These are phyloP conservation scores for Rhodinocichla rosea DNA, from an alignment of 2,113 vertebrate species.

Conservation along the genomic window DNA sequence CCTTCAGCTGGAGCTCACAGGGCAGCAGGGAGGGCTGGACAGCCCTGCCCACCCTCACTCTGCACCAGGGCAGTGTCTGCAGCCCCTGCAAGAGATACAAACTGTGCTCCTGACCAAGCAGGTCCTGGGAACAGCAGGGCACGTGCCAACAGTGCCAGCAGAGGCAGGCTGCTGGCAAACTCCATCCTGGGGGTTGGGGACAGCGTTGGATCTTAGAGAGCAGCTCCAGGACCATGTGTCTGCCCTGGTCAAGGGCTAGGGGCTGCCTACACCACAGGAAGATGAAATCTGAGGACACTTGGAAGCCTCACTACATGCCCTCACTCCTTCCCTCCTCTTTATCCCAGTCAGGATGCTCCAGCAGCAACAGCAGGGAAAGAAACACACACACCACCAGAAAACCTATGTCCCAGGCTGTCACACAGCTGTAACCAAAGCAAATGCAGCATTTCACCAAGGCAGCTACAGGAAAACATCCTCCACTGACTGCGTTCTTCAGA, in stretches of 20 bases:
- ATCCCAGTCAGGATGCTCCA: neutral
- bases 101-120: neutral
- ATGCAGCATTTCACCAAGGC: neutral
- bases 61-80: neutral
- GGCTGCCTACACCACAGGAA: neutral
- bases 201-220: rapidly evolving
- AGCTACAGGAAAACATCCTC: neutral
- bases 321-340: neutral
- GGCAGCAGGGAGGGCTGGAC: rapidly evolving
- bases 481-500: neutral
- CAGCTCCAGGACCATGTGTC: neutral
- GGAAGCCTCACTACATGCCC: neutral
- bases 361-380: neutral
- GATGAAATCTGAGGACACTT: neutral
- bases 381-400: neutral
- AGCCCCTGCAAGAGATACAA: neutral
- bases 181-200: rapidly evolving
- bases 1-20: neutral
- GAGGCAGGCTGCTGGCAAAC: neutral
- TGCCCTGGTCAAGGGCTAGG: neutral
- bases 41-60: rapidly evolving
- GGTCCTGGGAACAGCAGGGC: neutral
- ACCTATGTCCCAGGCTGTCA: neutral
- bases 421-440: neutral
- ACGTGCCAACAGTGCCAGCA: rapidly evolving